Conservation (phyloP, 2,888 invertebrate species). For the Hymenopus coronatus region DNA sequence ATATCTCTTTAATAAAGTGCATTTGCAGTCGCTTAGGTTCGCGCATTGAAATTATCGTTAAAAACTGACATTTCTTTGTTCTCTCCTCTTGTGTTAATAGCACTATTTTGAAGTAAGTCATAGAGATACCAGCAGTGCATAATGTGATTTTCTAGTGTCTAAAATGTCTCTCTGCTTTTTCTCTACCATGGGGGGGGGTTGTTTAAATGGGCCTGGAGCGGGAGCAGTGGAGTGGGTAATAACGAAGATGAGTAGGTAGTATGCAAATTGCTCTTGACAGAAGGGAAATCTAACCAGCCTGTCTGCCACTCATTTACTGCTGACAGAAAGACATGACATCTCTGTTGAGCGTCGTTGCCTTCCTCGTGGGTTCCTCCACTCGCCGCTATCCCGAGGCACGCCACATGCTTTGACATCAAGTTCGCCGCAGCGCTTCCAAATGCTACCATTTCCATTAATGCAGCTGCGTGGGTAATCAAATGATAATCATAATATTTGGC, state of each 20-base stretch:
- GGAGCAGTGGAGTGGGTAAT: neutral
- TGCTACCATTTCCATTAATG: neutral
- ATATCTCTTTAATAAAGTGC: neutral
- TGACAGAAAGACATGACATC: neutral
- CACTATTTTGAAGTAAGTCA: neutral
- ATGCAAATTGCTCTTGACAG: neutral
- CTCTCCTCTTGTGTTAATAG: neutral
- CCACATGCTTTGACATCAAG: neutral
- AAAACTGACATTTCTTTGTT: neutral
- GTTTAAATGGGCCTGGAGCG: neutral
- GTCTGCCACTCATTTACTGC: neutral
- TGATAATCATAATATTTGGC: neutral
- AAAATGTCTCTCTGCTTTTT: neutral
- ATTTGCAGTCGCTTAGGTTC: neutral
- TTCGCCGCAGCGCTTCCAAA: neutral
- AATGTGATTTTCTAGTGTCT: neutral
- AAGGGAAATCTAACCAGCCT: neutral
- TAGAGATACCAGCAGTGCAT: neutral
- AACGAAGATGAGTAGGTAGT: neutral
- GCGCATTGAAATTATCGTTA: neutral
- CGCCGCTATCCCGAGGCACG: neutral
- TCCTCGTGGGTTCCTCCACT: neutral
- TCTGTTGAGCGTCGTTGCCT: neutral
- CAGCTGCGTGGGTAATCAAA: neutral
- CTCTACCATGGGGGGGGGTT: neutral